A percentile compares a stretch with the other conserved stretches of the same genome.
These are phyloP conservation scores for Allolobophora icterica DNA, from an alignment of 2,888 invertebrate genomes.

Conservation along the genomic window DNA sequence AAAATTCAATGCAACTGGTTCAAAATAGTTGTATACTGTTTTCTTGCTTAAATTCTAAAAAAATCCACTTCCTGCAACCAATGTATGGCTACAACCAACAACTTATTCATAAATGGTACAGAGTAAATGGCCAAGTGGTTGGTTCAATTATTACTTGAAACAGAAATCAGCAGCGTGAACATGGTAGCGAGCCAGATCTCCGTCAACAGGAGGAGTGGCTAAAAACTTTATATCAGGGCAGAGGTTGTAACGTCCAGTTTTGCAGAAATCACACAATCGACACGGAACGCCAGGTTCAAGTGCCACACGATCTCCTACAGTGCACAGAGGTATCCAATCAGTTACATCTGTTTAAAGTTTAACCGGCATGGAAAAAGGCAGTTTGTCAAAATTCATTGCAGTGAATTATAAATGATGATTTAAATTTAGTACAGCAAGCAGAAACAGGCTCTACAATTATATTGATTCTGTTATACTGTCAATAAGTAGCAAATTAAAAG, in stretches of 20 bases:
- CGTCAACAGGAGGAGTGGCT: conserved; percentile 93
- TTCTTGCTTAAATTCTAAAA: neutral
- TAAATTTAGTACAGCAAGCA: neutral
- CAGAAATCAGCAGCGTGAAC: conserved; percentile 77
- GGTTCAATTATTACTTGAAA: conserved; percentile 64
- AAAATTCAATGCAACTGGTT: neutral
- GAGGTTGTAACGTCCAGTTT: conserved; percentile 86
- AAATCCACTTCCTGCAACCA: neutral
- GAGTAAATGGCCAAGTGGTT: neutral
- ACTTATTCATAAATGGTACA: neutral
- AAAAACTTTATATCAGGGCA: conserved; percentile 87
- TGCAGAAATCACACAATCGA: conserved; percentile 82
- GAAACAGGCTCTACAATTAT: neutral
- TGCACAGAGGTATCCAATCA: neutral
- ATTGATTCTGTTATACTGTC: neutral
- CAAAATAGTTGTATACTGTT: neutral
- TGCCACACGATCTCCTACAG: conserved; percentile 84
- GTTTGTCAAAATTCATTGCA: neutral
- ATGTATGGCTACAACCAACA: neutral
- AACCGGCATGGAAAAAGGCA: neutral
- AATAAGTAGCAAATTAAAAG: neutral
- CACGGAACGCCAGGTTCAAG: conserved; percentile 90
- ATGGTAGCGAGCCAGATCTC: conserved; percentile 85
- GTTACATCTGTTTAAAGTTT: neutral
- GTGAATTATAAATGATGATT: neutral